Evolutionary conservation across 2,113 vertebrate species (phyloP).

Genomic region (Phylloscopus trochiloides): DNA sequence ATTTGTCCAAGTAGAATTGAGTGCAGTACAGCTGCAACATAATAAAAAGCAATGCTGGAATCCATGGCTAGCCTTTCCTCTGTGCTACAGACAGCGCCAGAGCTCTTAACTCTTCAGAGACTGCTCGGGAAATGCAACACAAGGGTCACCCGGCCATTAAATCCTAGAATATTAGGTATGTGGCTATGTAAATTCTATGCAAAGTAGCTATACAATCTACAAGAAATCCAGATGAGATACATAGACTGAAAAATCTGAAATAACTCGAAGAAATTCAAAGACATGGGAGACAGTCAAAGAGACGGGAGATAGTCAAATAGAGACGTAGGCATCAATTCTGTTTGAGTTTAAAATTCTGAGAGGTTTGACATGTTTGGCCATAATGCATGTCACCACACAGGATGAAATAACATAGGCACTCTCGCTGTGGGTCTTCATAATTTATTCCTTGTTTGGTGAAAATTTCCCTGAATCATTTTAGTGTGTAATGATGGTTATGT

Average conservation of each 20-base stretch:
- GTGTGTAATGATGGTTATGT: neutral
- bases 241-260: neutral
- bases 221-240: neutral
- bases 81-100: neutral
- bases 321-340: neutral
- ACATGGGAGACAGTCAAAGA: neutral
- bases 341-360: neutral
- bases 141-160: neutral
- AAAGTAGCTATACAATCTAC: neutral
- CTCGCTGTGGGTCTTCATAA: neutral
- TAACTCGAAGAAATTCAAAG: neutral
- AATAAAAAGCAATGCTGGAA: constrained; percentile 65
- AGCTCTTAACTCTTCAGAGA: constrained; percentile 57
- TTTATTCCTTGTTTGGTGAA: neutral
- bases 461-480: constrained; percentile 3
- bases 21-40: constrained; percentile 67
- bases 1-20: constrained; percentile 61
- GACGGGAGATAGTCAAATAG: neutral
- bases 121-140: neutral
- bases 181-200: neutral
- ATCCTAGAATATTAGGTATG: neutral
- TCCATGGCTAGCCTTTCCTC: constrained; percentile 23
- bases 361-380: neutral
- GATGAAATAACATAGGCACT: neutral
- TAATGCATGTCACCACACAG: neutral